Conservation (phyloP, 2,113 vertebrate genomes). For the Peromyscus leucopus region DNA sequence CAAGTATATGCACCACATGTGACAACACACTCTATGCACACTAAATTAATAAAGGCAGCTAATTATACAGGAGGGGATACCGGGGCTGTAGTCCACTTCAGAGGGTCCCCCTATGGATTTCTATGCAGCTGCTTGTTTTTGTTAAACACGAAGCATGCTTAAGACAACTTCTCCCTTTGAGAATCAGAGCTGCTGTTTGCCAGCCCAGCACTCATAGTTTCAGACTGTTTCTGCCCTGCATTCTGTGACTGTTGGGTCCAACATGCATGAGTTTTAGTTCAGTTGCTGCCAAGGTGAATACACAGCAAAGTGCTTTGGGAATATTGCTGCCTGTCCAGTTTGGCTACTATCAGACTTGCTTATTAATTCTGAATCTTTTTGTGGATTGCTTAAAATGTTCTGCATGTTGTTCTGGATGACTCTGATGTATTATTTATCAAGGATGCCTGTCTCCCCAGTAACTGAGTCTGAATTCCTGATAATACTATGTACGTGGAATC, state of each 20-base stretch:
- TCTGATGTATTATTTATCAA: slow-evolving; percentile 50
- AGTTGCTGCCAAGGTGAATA: neutral
- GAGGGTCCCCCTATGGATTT: neutral
- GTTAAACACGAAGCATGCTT: neutral
- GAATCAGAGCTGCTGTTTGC: neutral
- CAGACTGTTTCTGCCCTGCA: neutral
- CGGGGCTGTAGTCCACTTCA: neutral
- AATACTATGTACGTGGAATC: slow-evolving; percentile 38
- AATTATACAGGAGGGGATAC: neutral
- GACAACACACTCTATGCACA: neutral
- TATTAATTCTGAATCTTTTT: neutral
- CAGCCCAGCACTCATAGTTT: neutral
- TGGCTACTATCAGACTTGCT: neutral
- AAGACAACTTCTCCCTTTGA: neutral
- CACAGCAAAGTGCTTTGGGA: neutral
- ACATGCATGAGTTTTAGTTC: neutral
- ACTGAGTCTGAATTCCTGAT: slow-evolving; percentile 66
- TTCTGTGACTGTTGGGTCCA: neutral
- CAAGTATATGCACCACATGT: neutral
- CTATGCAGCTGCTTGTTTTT: neutral
- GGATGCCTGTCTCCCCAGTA: slow-evolving; percentile 9
- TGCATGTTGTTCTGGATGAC: slow-evolving; percentile 35
- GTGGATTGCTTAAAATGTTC: slow-evolving; percentile 42
- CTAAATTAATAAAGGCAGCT: neutral
- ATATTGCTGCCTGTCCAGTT: neutral